Evolutionary conservation across 2,888 invertebrate genomes (phyloP).

Genomic region (Nemotelus pantherinus): DNA sequence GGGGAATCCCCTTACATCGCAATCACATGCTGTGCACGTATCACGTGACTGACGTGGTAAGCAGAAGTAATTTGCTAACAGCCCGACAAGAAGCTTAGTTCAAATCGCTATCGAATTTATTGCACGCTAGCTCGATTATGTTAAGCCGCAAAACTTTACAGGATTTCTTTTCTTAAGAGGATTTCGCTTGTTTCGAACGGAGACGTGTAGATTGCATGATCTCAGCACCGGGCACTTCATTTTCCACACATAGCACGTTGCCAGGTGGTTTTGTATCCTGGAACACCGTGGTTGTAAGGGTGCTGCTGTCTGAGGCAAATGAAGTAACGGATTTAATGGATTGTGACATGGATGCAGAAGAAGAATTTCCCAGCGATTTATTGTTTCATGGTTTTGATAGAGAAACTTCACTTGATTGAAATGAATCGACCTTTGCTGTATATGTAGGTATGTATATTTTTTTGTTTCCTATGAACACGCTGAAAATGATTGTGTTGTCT

Average conservation of each 20-base stretch:
- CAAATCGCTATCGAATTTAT: constrained; percentile 39
- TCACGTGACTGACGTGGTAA: not conserved
- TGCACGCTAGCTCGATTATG: constrained; percentile 35
- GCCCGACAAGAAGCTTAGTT: constrained; percentile 11
- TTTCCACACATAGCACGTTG: constrained; percentile 1
- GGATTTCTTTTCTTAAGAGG: constrained; percentile 32
- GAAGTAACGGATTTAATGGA: constrained; percentile 33
- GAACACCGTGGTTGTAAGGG: not conserved
- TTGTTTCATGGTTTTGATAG: no score
- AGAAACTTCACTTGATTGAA: no score
- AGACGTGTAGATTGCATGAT: not conserved
- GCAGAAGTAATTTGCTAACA: constrained; percentile 28
- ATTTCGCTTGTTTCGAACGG: constrained; percentile 2
- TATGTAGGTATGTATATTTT: no score
- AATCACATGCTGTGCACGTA: not conserved
- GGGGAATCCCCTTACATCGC: not conserved
- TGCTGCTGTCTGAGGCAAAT: not conserved
- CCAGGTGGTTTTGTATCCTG: not conserved
- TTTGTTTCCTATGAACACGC: no score
- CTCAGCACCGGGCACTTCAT: not conserved
- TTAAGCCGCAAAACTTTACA: constrained; percentile 42
- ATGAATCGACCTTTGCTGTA: no score
- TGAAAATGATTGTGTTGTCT: no score
- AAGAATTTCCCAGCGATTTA: not conserved
- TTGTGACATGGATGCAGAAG: constrained; percentile 18